phyloP scores from a whole-genome alignment of 2,797 vertebrate genomes.

The Thunnus albacares region DNA sequence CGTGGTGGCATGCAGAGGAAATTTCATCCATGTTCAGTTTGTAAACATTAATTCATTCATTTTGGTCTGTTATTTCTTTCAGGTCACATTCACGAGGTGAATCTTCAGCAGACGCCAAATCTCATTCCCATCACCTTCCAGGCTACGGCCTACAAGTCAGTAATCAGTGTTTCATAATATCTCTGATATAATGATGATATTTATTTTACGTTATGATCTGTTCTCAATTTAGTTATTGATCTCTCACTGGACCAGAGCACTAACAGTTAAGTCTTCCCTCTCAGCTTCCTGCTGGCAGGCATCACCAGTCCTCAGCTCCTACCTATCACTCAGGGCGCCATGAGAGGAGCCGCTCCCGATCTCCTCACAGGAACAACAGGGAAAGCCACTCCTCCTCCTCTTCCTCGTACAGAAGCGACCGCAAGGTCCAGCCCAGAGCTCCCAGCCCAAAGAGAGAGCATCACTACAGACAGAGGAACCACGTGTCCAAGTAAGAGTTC shows the following conservation, averaged over 20 bases:
- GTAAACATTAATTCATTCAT: too few relatives aligned
- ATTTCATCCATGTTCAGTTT: too few relatives aligned
- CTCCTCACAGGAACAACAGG: slow-evolving; percentile 77
- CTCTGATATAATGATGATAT: neutral
- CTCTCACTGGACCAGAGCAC: neutral
- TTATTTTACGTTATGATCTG: neutral
- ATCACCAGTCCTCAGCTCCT: slow-evolving; percentile 63
- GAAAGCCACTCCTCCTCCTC: slow-evolving; percentile 59
- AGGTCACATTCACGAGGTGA: slow-evolving; percentile 85
- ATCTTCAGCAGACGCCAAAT: slow-evolving; percentile 43
- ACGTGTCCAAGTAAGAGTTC: slow-evolving; percentile 86
- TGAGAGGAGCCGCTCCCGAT: slow-evolving; percentile 83
- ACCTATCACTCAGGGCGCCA: slow-evolving; percentile 62
- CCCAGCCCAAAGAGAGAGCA: slow-evolving; percentile 79
- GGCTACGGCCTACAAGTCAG: slow-evolving; percentile 93
- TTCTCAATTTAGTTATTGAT: neutral
- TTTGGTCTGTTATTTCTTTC: neutral
- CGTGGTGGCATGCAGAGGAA: too few relatives aligned
- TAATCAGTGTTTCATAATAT: neutral
- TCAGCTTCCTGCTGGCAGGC: slow-evolving; percentile 83
- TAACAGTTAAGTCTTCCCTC: neutral
- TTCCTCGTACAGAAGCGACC: slow-evolving; percentile 64
- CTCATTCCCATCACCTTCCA: slow-evolving; percentile 71
- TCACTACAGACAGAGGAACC: slow-evolving; percentile 77
- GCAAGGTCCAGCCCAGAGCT: slow-evolving; percentile 73